A percentile compares a stretch with the other conserved stretches of the same genome.
These are phyloP conservation scores for Clarias batrachus DNA, from an alignment of 2,113 vertebrate genomes.

Conservation along the genomic window DNA sequence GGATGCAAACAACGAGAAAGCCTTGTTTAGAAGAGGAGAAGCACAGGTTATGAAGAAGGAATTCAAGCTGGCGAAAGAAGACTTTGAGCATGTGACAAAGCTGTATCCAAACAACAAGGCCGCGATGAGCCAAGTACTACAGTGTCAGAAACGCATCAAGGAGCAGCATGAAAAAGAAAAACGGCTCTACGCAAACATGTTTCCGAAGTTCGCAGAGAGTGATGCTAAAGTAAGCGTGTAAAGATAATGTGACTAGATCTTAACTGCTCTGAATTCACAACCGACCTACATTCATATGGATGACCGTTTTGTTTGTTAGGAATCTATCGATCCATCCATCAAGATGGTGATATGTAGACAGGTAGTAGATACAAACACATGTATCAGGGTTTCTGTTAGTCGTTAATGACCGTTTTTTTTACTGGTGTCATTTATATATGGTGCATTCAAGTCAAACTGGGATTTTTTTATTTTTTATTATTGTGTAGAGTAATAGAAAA, in stretches of 20 bases:
- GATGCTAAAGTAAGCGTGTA: conserved; percentile 80
- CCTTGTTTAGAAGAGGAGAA: conserved; percentile 91
- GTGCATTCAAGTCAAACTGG: too few species aligned
- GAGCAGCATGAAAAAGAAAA: conserved; percentile 93
- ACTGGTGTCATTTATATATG: too few species aligned
- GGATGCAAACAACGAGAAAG: conserved; percentile 88
- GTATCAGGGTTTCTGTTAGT: too few species aligned
- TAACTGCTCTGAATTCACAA: neutral
- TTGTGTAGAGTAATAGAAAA: too few species aligned
- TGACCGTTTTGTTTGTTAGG: neutral
- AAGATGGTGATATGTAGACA: too few species aligned
- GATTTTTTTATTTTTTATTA: too few species aligned
- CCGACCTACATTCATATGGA: neutral
- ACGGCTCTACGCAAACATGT: conserved; percentile 97
- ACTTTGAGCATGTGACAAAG: conserved; percentile 88
- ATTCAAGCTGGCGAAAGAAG: conserved; percentile 82
- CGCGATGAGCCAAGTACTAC: conserved; percentile 82
- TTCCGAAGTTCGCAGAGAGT: conserved; percentile 88
- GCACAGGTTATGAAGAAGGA: conserved; percentile 87
- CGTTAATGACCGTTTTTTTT: too few species aligned
- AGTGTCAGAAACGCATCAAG: conserved; percentile 88
- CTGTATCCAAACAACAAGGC: conserved; percentile 94
- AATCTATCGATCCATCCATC: too few species aligned
- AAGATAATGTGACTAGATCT: neutral
- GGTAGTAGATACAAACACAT: too few species aligned